Percentiles rank a stretch among this genome's conserved stretches.
phyloP scores from a whole-genome alignment of 2,113 vertebrate species.

The Pluvianellus socialis region DNA sequence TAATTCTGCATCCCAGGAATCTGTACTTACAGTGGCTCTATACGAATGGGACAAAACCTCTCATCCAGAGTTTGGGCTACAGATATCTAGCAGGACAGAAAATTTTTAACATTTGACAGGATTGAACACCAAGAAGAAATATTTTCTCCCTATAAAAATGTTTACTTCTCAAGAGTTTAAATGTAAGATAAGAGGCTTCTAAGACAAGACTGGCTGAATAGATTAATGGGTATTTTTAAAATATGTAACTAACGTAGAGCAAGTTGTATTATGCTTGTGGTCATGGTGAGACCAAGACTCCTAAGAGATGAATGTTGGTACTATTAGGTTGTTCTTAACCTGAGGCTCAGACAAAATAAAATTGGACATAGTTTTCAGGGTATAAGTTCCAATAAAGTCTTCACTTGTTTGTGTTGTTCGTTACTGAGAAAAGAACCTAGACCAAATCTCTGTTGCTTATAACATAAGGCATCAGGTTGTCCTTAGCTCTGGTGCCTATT shows the following conservation, averaged over 20 bases:
- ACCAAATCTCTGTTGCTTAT: neutral
- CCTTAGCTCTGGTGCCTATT: neutral
- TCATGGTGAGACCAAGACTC: neutral
- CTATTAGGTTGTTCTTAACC: neutral
- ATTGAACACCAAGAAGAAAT: neutral
- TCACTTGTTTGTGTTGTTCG: neutral
- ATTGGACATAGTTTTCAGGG: neutral
- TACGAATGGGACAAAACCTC: neutral
- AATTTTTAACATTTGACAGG: neutral
- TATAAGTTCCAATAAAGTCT: neutral
- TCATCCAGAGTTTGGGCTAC: neutral
- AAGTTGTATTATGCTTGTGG: neutral
- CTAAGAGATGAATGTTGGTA: neutral
- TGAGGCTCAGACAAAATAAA: neutral
- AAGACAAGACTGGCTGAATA: neutral
- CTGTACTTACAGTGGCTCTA: neutral
- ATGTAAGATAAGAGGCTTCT: neutral
- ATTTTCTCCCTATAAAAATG: neutral
- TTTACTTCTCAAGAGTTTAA: neutral
- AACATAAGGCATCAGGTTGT: neutral
- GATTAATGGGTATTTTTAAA: neutral
- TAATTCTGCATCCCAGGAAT: conserved; percentile 9
- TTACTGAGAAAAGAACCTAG: neutral
- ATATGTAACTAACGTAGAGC: neutral
- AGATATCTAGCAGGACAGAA: neutral